A percentile compares a stretch with the other conserved stretches of the same genome.
Conservation (phyloP, 2,113 vertebrate species). For the Tragelaphus scriptus region DNA sequence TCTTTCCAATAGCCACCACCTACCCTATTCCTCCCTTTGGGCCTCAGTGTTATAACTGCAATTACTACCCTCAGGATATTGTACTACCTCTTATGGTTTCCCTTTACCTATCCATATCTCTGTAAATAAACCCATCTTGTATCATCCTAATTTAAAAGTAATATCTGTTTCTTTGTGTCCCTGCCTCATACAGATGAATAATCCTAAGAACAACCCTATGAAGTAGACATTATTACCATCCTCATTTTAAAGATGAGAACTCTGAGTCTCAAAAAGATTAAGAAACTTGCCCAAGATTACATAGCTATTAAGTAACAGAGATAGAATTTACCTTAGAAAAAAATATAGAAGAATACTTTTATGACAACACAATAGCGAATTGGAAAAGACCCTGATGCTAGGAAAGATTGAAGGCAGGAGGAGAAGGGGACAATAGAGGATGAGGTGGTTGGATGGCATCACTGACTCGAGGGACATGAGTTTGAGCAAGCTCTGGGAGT, state of each 20-base stretch:
- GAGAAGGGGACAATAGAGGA: neutral
- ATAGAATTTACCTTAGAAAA: neutral
- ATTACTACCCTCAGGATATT: neutral
- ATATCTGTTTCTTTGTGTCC: neutral
- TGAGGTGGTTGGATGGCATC: neutral
- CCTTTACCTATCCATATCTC: neutral
- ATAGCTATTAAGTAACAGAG: neutral
- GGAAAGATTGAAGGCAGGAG: neutral
- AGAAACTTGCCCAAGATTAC: neutral
- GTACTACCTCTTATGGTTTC: neutral
- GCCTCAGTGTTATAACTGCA: neutral
- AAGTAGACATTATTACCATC: neutral
- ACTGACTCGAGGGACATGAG: neutral
- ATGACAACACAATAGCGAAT: neutral
- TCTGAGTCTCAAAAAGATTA: neutral
- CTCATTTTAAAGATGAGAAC: neutral
- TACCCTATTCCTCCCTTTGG: neutral
- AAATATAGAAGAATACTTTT: neutral
- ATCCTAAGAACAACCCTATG: neutral
- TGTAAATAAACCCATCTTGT: neutral
- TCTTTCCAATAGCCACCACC: neutral
- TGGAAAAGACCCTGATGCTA: neutral
- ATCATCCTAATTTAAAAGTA: neutral
- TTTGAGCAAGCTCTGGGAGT: neutral
- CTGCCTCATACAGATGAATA: neutral